phyloP scores from a whole-genome alignment of 2,113 vertebrate genomes.

The Hypanus sabinus region DNA sequence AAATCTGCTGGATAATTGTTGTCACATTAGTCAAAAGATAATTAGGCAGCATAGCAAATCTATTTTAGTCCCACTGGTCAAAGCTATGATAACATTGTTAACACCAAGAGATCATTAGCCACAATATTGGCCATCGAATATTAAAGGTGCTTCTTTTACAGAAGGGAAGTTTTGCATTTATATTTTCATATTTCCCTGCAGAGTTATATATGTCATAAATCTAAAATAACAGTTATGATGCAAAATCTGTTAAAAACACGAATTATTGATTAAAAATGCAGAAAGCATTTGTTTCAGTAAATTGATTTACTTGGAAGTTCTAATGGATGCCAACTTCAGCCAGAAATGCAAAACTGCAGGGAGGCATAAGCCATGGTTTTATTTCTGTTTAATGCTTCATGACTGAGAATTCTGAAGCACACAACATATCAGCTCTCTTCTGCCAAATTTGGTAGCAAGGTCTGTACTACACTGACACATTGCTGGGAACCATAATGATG shows the following conservation, averaged over 20 bases:
- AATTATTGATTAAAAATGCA: not conserved
- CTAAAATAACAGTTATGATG: too few relatives aligned
- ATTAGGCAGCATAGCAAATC: not conserved
- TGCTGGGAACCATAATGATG: not conserved
- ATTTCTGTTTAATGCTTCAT: not conserved
- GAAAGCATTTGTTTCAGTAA: not conserved
- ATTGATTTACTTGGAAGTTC: not conserved
- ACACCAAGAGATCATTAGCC: not conserved
- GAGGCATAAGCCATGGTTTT: not conserved
- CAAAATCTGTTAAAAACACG: too few relatives aligned
- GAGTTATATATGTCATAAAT: too few relatives aligned
- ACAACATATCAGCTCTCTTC: not conserved
- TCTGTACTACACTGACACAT: not conserved
- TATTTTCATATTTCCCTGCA: not conserved
- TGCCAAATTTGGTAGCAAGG: not conserved
- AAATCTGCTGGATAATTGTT: not conserved
- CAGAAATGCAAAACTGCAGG: not conserved
- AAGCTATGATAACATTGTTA: not conserved
- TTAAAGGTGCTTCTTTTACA: not conserved
- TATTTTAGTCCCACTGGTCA: not conserved
- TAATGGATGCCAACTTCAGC: not conserved
- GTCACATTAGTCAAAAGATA: not conserved
- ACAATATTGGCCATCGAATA: not conserved
- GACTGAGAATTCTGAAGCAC: not conserved
- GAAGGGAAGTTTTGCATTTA: not conserved